A percentile compares a stretch with the other conserved stretches of the same genome.
Evolutionary conservation across 2,113 vertebrate species (phyloP).

Genomic region (Dasyornis broadbenti): DNA sequence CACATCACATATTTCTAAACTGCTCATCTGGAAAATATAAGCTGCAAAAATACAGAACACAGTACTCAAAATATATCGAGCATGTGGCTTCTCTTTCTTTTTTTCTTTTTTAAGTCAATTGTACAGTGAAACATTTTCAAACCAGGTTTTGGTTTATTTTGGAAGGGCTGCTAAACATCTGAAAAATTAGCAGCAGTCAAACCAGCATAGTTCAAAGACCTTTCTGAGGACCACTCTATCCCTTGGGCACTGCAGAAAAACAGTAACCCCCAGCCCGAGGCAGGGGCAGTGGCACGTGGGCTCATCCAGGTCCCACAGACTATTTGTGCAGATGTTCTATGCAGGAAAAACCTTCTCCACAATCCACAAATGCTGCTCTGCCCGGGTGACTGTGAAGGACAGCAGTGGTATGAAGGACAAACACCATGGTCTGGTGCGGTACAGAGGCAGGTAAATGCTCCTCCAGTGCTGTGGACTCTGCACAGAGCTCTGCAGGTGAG

Average conservation of each 20-base stretch:
- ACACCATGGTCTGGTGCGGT: not conserved
- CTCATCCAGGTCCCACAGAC: not conserved
- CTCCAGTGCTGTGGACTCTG: not conserved
- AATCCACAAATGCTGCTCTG: not conserved
- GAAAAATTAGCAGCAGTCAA: not conserved
- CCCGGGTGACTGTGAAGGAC: not conserved
- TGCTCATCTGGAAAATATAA: conserved; percentile 78
- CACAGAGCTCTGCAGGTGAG: not conserved
- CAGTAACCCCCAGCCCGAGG: not conserved
- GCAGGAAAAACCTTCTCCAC: not conserved
- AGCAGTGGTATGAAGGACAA: not conserved
- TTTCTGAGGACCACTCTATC: not conserved
- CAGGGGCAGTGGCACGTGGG: not conserved
- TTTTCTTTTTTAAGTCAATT: not conserved
- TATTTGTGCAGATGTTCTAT: not conserved
- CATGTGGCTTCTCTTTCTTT: conserved; percentile 51
- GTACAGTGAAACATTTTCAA: conserved; percentile 18
- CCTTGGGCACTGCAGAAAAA: not conserved
- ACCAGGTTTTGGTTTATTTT: conserved; percentile 35
- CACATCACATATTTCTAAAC: conserved; percentile 75
- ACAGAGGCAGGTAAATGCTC: not conserved
- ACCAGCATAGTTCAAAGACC: conserved; percentile 26
- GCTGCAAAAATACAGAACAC: conserved; percentile 78
- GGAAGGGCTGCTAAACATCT: conserved; percentile 5
- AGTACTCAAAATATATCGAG: conserved; percentile 71